phyloP scores from a whole-genome alignment of 2,888 invertebrate genomes.

The Leptinotarsa tumamoca region DNA sequence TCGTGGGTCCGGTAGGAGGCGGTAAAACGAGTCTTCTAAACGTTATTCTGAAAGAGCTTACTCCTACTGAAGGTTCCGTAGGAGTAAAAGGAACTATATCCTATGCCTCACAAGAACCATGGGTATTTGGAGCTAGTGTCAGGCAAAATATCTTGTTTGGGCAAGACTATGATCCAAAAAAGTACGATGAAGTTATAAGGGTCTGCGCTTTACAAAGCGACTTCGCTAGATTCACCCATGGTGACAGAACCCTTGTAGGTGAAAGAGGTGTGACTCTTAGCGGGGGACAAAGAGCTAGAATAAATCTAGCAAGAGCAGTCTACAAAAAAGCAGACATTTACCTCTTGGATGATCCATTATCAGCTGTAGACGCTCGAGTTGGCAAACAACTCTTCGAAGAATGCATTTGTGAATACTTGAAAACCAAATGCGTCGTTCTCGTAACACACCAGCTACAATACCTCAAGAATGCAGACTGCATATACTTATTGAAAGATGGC shows the following conservation, averaged over 20 bases:
- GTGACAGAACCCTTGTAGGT: slow-evolving; percentile 83
- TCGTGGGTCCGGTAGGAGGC: slow-evolving; percentile 75
- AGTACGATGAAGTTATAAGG: slow-evolving; percentile 75
- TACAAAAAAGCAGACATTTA: slow-evolving; percentile 73
- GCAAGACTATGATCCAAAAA: slow-evolving; percentile 74
- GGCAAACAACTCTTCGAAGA: slow-evolving; percentile 87
- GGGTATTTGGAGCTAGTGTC: slow-evolving; percentile 84
- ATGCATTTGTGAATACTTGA: slow-evolving; percentile 74
- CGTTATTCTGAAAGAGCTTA: slow-evolving; percentile 77
- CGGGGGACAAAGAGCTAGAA: slow-evolving; percentile 87
- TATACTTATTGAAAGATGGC: slow-evolving; percentile 71
- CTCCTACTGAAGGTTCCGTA: slow-evolving; percentile 73
- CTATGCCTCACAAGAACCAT: slow-evolving; percentile 87
- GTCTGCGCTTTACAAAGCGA: slow-evolving; percentile 80
- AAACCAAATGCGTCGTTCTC: slow-evolving; percentile 76
- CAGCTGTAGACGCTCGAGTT: slow-evolving; percentile 90
- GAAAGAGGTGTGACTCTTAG: slow-evolving; percentile 79
- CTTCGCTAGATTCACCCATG: slow-evolving; percentile 78
- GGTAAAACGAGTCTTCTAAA: slow-evolving; percentile 72
- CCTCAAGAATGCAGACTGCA: slow-evolving; percentile 69
- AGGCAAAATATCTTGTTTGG: slow-evolving; percentile 95
- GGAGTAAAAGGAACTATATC: slow-evolving; percentile 76
- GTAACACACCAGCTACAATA: slow-evolving; percentile 81
- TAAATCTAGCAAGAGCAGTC: slow-evolving; percentile 76
- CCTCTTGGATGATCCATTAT: slow-evolving; percentile 87